Conservation (phyloP, 2,797 vertebrate species). For the Danio aesculapii region DNA sequence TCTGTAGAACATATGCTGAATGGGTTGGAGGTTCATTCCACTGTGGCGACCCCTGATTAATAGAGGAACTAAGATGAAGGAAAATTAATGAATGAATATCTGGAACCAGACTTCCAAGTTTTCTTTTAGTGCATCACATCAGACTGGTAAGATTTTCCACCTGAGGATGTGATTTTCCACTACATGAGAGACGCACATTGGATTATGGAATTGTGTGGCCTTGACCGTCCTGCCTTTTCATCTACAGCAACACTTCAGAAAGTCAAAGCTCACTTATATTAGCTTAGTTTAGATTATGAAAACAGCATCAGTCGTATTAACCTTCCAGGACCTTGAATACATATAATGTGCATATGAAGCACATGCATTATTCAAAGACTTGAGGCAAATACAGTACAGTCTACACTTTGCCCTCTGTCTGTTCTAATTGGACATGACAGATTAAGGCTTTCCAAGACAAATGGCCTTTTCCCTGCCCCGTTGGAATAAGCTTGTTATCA, state of each 20-base stretch:
- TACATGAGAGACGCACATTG: neutral
- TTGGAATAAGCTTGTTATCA: neutral
- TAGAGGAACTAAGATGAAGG: too few species aligned
- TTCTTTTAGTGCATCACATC: neutral
- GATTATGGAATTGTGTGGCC: neutral
- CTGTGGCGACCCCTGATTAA: too few species aligned
- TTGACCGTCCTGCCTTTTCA: neutral
- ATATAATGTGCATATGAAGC: conserved; percentile 2
- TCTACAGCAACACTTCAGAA: neutral
- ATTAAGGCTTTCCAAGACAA: conserved; percentile 35
- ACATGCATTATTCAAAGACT: conserved; percentile 36
- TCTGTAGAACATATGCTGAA: too few species aligned
- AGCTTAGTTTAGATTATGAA: conserved; percentile 27
- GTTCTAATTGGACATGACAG: conserved; percentile 33
- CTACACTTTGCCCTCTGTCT: conserved; percentile 21
- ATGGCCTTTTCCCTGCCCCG: neutral
- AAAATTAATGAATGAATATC: too few species aligned
- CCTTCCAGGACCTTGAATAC: conserved; percentile 12
- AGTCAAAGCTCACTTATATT: conserved; percentile 10
- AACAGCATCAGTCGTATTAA: conserved; percentile 23
- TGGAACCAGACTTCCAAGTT: neutral
- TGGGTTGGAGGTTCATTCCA: too few species aligned
- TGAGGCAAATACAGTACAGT: conserved; percentile 12
- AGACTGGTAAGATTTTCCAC: neutral
- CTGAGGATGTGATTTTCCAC: conserved; percentile 7